Percentiles rank a stretch among this genome's conserved stretches.
phyloP scores from a whole-genome alignment of 2,797 vertebrate species.

The Mus minutoides region DNA sequence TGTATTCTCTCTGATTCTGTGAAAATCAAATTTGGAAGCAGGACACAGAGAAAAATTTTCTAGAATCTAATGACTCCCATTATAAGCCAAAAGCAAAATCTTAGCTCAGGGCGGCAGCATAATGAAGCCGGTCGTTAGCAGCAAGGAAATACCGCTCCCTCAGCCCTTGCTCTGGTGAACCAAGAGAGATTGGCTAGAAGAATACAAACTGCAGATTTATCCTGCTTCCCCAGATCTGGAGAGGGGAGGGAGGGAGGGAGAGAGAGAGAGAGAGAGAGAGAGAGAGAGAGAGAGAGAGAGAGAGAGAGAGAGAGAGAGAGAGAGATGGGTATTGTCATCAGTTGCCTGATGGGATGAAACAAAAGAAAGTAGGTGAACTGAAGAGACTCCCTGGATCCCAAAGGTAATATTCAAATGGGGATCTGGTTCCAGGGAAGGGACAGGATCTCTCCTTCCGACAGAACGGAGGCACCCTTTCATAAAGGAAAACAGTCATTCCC shows the following conservation, averaged over 20 bases:
- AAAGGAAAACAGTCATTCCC: background rate
- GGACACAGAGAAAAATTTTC: conserved; percentile 63
- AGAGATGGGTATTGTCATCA: background rate
- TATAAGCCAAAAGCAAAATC: conserved; percentile 73
- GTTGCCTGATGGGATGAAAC: conserved; percentile 25
- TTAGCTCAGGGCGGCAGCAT: conserved; percentile 40
- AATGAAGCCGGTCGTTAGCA: conserved; percentile 66
- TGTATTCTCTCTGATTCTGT: conserved; percentile 59
- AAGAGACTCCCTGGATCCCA: background rate
- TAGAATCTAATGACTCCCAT: conserved; percentile 71
- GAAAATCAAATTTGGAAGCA: conserved; percentile 69
- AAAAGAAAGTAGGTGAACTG: conserved; percentile 13
- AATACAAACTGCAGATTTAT: conserved; percentile 23
- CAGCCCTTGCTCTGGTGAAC: conserved; percentile 40
- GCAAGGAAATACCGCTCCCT: conserved; percentile 37
- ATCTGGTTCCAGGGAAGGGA: background rate
- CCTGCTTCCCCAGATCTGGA: background rate
- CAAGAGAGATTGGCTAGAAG: conserved; percentile 8
- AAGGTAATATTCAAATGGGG: background rate
- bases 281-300: too few relatives aligned
- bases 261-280: too few relatives aligned
- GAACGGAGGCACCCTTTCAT: background rate
- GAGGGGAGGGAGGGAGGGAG: accelerated
- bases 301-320: background rate
- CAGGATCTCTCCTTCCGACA: background rate